Conservation (phyloP, 1,140 invertebrate genomes). For the Caerostris darwini region DNA sequence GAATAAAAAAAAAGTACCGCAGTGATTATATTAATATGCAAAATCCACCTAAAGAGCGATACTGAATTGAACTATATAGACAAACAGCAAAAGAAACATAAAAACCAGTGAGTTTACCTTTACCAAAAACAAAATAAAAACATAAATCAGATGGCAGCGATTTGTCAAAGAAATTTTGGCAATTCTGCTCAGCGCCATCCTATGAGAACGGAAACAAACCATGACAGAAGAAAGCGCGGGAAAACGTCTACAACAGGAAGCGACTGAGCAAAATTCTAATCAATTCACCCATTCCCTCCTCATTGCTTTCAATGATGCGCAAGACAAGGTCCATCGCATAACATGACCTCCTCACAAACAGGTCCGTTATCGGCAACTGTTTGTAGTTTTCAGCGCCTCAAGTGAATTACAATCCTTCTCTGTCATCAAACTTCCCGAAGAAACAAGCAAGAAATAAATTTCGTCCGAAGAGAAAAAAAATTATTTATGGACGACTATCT, state of each 20-base stretch:
- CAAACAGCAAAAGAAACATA: too few relatives aligned
- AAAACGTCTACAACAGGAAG: constrained; percentile 51
- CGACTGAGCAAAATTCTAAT: constrained; percentile 58
- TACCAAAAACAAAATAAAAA: too few relatives aligned
- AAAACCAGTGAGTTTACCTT: too few relatives aligned
- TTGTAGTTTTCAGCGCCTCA: constrained; percentile 34
- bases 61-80: too few relatives aligned
- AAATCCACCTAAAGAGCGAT: too few relatives aligned
- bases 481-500: constrained; percentile 5
- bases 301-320: constrained; percentile 7
- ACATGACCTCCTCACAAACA: constrained; percentile 49
- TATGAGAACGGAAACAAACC: constrained; percentile 38
- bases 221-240: constrained; percentile 51
- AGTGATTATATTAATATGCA: too few relatives aligned
- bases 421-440: neutral
- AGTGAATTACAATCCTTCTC: constrained; percentile 25
- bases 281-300: neutral
- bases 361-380: constrained; percentile 65
- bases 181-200: neutral
- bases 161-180: neutral
- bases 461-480: constrained; percentile 16
- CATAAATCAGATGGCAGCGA: neutral
- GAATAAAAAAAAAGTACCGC: too few relatives aligned
- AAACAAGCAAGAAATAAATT: constrained; percentile 3
- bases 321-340: constrained; percentile 55